Conservation (phyloP, 2,888 invertebrate genomes). For the Clepsis dumicolana region DNA sequence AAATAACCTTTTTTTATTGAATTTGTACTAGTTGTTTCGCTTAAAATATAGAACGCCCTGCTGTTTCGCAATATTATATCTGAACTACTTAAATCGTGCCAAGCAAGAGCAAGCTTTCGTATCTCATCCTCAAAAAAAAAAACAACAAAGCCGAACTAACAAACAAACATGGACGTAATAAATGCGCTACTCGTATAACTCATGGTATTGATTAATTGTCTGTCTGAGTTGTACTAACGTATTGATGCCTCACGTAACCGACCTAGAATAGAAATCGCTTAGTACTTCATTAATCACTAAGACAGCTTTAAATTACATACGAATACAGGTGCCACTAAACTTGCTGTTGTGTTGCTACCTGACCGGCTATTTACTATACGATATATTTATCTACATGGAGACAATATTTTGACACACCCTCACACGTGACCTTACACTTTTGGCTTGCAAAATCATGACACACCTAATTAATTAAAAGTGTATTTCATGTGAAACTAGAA, state of each 20-base stretch:
- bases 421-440: too few relatives aligned
- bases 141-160: background rate
- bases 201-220: background rate
- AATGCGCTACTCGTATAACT: background rate
- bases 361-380: background rate
- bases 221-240: conserved; percentile 10
- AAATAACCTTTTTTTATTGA: too few relatives aligned
- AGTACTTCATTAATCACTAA: conserved; percentile 31
- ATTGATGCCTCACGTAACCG: conserved; percentile 26
- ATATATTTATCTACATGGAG: too few relatives aligned
- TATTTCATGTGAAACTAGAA: too few relatives aligned
- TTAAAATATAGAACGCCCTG: too few relatives aligned
- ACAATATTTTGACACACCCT: too few relatives aligned
- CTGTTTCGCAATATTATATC: too few relatives aligned
- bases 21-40: too few relatives aligned
- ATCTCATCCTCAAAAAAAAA: background rate
- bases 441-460: too few relatives aligned
- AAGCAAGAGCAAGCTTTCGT: background rate
- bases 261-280: conserved; percentile 1
- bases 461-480: too few relatives aligned
- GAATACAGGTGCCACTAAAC: background rate
- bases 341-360: background rate
- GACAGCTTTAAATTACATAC: conserved; percentile 1
- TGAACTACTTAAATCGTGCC: background rate
- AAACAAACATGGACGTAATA: conserved; percentile 1